Evolutionary conservation across 1,140 invertebrate genomes (phyloP).

Genomic region (Drosophila rufa): DNA sequence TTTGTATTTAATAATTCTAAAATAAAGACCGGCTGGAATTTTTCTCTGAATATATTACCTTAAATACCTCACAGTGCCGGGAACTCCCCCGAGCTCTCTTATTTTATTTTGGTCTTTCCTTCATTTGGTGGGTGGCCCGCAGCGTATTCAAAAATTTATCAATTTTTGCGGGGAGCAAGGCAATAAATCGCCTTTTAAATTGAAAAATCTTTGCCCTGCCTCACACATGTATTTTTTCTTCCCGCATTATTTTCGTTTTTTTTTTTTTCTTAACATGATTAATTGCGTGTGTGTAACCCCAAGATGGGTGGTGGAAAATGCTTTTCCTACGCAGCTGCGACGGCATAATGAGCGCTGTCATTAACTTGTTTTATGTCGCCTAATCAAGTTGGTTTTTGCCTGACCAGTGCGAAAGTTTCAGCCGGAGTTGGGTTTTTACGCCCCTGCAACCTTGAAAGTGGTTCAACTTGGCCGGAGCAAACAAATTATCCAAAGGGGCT

Average conservation of each 20-base stretch:
- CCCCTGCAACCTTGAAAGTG: slow-evolving; percentile 17
- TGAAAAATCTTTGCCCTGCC: slow-evolving; percentile 17
- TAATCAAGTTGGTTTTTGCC: slow-evolving; percentile 63
- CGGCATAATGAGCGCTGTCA: slow-evolving; percentile 70
- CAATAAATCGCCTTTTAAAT: slow-evolving; percentile 42
- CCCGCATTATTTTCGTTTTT: not conserved
- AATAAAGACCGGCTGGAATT: not conserved
- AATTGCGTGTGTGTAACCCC: slow-evolving; percentile 41
- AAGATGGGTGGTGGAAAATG: not conserved
- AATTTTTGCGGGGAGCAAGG: slow-evolving; percentile 41
- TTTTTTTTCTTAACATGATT: slow-evolving; percentile 33
- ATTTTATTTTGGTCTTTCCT: slow-evolving; percentile 27
- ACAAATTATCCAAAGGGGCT: slow-evolving; percentile 22
- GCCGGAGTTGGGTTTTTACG: slow-evolving; percentile 5
- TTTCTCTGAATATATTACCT: too few relatives aligned
- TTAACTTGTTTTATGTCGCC: slow-evolving; percentile 79
- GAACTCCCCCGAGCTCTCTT: not conserved
- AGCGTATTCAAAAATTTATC: slow-evolving; percentile 53
- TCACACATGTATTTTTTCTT: slow-evolving; percentile 8
- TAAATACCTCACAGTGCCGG: not conserved
- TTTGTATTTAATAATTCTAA: too few relatives aligned
- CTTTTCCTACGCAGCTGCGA: slow-evolving; percentile 22
- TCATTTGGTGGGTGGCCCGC: slow-evolving; percentile 16
- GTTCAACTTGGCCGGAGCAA: slow-evolving; percentile 9
- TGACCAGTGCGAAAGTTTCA: slow-evolving; percentile 11